Evolutionary conservation across 2,888 invertebrate species (phyloP).

Genomic region (Caenorhabditis japonica): DNA sequence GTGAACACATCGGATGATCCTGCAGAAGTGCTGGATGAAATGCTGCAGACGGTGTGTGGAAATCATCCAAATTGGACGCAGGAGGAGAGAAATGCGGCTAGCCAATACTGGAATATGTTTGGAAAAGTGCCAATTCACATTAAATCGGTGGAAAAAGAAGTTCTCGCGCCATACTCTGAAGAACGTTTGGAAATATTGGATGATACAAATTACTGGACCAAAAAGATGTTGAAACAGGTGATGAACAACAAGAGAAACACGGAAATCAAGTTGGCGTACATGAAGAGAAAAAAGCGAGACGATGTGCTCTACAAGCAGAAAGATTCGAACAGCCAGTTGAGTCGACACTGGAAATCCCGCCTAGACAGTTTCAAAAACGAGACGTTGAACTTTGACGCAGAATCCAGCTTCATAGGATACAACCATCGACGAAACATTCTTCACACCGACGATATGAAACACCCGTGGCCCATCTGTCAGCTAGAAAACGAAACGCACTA

Average conservation of each 20-base stretch:
- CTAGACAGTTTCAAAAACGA: slow-evolving; percentile 30
- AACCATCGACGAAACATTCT: slow-evolving; percentile 2
- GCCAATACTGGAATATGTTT: slow-evolving; percentile 41
- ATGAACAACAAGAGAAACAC: background rate
- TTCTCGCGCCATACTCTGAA: background rate
- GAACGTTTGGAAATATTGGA: slow-evolving; percentile 25
- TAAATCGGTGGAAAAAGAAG: background rate
- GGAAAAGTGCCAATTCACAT: slow-evolving; percentile 37
- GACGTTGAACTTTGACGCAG: slow-evolving; percentile 9
- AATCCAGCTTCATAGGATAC: slow-evolving; percentile 7
- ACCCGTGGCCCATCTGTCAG: slow-evolving; percentile 31
- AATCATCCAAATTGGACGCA: slow-evolving; percentile 2
- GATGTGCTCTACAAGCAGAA: slow-evolving; percentile 16
- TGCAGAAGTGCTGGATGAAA: background rate
- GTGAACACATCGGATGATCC: slow-evolving; percentile 15
- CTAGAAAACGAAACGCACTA: slow-evolving; percentile 15
- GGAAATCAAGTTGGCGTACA: slow-evolving; percentile 21
- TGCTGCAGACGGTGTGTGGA: background rate
- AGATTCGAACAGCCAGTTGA: background rate
- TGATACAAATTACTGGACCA: slow-evolving; percentile 31
- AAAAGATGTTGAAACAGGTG: slow-evolving; percentile 13
- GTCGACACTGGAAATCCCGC: slow-evolving; percentile 18
- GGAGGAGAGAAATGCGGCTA: slow-evolving; percentile 14
- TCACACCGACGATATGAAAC: slow-evolving; percentile 18
- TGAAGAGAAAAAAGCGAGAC: slow-evolving; percentile 1